A percentile compares a stretch with the other conserved stretches of the same genome.
phyloP scores from a whole-genome alignment of 2,797 vertebrate species.

The Nasua narica region DNA sequence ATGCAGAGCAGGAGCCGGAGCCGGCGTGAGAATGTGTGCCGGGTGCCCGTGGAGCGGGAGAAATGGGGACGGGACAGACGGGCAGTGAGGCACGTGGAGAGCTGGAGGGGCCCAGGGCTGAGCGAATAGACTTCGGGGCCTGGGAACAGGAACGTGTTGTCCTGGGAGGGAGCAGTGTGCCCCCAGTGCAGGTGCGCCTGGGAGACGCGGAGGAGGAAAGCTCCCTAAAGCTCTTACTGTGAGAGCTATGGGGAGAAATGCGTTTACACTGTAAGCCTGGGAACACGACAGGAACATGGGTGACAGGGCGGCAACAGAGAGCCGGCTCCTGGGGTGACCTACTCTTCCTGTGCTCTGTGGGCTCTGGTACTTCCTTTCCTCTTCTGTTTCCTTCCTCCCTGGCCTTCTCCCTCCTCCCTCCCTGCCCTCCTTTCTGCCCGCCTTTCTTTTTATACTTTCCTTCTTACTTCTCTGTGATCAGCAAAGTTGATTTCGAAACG shows the following conservation, averaged over 20 bases:
- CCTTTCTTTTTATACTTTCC: not conserved
- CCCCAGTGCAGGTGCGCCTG: not conserved
- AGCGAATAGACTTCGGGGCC: not conserved
- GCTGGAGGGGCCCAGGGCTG: not conserved
- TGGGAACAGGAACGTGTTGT: no score
- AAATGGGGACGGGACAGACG: not conserved
- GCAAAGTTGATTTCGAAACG: not conserved
- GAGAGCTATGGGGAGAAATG: rapidly evolving
- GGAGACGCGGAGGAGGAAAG: no score
- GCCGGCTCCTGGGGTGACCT: not conserved
- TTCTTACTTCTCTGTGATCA: not conserved
- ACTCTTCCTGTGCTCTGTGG: not conserved
- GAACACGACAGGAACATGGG: not conserved
- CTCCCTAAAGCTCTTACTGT: not conserved
- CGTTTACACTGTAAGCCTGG: not conserved
- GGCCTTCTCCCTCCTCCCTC: not conserved
- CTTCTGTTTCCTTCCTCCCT: no score
- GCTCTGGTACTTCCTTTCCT: not conserved
- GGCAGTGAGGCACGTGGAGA: no score
- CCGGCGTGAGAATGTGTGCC: no score
- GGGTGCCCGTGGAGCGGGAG: not conserved
- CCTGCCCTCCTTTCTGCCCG: not conserved
- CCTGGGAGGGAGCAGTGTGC: not conserved
- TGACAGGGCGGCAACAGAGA: rapidly evolving
- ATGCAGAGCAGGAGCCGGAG: not conserved